phyloP scores from a whole-genome alignment of 2,797 vertebrate genomes.

The Poliocrania exsul region DNA sequence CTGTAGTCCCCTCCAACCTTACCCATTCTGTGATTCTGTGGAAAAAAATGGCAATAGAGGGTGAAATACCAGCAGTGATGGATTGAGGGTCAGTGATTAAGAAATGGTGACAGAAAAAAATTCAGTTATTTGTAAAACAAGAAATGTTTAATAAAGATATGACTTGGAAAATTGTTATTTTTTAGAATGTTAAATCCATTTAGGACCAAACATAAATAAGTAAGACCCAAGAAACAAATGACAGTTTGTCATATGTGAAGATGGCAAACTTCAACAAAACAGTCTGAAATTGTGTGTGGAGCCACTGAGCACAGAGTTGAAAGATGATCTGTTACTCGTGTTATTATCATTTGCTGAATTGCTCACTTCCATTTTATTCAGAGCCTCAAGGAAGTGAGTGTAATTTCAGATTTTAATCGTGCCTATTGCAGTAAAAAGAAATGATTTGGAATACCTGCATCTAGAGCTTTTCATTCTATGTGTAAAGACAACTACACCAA shows the following conservation, averaged over 20 bases:
- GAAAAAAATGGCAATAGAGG: not conserved
- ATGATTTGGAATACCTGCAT: not conserved
- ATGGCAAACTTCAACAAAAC: not conserved
- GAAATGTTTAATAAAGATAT: not conserved
- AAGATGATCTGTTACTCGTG: not conserved
- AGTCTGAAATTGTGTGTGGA: not conserved
- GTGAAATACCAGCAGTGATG: not conserved
- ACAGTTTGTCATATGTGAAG: accelerated
- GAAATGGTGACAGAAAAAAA: not conserved
- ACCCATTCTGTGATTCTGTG: not conserved
- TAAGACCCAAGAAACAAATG: not conserved
- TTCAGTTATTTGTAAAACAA: not conserved
- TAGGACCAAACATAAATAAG: not conserved
- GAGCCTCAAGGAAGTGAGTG: not conserved
- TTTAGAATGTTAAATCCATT: not conserved
- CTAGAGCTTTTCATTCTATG: not conserved
- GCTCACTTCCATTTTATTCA: not conserved
- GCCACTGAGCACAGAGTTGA: not conserved
- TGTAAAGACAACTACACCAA: not conserved
- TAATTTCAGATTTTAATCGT: not conserved
- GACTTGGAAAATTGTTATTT: not conserved
- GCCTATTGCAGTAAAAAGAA: not conserved
- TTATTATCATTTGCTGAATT: not conserved
- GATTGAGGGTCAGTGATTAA: not conserved
- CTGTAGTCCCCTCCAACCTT: not conserved